Conservation (phyloP, 2,888 invertebrate genomes). For the Pollenia labialis region DNA sequence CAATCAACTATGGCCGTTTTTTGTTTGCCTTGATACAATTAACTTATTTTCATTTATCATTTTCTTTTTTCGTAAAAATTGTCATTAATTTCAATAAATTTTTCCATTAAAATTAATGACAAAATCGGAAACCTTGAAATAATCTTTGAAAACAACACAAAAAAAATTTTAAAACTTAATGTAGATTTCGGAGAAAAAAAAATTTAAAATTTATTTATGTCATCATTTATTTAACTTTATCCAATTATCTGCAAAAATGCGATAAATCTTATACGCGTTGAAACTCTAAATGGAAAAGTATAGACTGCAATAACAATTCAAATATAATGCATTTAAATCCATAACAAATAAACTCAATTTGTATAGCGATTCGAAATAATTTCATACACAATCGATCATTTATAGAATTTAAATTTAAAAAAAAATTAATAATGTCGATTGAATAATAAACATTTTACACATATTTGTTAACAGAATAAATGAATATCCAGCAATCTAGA, state of each 20-base stretch:
- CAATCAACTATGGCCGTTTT: too few relatives aligned
- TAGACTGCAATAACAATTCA: constrained; percentile 2
- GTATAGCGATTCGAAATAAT: constrained; percentile 70
- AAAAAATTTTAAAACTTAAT: neutral
- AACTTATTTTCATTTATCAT: neutral
- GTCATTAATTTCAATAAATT: neutral
- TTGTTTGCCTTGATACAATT: neutral
- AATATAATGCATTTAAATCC: constrained; percentile 32
- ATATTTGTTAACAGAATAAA: constrained; percentile 56
- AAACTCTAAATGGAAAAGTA: constrained; percentile 9
- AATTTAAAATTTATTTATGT: constrained; percentile 60
- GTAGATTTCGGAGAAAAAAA: constrained; percentile 6
- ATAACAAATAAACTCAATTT: constrained; percentile 69
- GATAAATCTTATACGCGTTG: constrained; percentile 12
- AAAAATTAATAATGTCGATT: constrained; percentile 18
- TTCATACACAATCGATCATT: constrained; percentile 71
- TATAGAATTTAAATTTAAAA: constrained; percentile 58
- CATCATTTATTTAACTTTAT: constrained; percentile 67
- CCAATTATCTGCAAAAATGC: constrained; percentile 43
- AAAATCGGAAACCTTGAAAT: neutral
- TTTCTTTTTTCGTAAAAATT: neutral
- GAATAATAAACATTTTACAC: constrained; percentile 56
- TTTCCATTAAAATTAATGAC: neutral
- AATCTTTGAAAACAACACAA: neutral
- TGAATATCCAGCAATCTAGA: constrained; percentile 14